phyloP scores from a whole-genome alignment of 2,888 invertebrate genomes.

The Labia minor region DNA sequence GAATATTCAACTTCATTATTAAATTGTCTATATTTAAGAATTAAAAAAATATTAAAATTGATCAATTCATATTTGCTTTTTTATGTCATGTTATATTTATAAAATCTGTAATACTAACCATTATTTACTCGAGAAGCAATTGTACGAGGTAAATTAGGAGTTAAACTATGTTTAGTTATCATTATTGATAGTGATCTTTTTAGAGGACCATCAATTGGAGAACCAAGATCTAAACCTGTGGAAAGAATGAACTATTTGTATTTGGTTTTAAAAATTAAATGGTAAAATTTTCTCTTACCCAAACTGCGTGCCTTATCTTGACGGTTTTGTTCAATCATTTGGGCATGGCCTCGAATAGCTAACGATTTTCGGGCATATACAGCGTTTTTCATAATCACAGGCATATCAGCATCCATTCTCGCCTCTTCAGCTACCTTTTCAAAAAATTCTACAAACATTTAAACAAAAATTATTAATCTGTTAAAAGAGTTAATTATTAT shows the following conservation, averaged over 20 bases:
- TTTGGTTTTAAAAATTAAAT: background rate
- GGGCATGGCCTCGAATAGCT: conserved; percentile 24
- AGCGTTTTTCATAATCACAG: conserved; percentile 27
- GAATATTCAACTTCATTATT: too few species aligned
- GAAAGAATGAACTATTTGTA: too few species aligned
- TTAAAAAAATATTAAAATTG: too few species aligned
- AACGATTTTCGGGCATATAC: conserved; percentile 25
- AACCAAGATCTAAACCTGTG: conserved; percentile 22
- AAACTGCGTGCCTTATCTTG: conserved; percentile 25
- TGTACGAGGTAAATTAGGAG: conserved; percentile 22
- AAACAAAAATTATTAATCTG: background rate
- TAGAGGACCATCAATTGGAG: conserved; percentile 22
- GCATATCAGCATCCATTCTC: conserved; percentile 25
- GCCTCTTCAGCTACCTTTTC: conserved; percentile 26
- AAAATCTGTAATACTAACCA: conserved; percentile 22
- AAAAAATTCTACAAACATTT: conserved; percentile 24
- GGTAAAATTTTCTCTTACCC: conserved; percentile 20
- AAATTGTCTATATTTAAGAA: too few species aligned
- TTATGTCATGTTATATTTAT: too few species aligned
- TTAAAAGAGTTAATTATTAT: background rate
- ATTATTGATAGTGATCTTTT: conserved; percentile 26
- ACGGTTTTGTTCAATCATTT: conserved; percentile 24
- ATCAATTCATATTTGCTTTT: too few species aligned
- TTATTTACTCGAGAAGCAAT: conserved; percentile 20
- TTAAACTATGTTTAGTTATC: conserved; percentile 26